Evolutionary conservation across 2,888 invertebrate genomes (phyloP).

Genomic region (Lithophane ornitopus): DNA sequence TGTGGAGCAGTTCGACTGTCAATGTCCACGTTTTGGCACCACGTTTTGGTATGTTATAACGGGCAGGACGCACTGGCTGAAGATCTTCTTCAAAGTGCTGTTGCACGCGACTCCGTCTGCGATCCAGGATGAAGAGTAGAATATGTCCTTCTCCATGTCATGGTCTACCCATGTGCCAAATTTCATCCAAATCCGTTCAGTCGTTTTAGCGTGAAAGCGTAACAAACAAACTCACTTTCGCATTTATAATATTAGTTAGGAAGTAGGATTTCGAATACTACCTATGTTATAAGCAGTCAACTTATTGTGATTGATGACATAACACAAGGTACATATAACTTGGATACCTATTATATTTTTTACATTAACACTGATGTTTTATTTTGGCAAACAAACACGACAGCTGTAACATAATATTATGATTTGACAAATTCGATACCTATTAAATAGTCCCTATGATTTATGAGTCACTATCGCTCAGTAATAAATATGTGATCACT

Average conservation of each 20-base stretch:
- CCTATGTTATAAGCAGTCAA: not conserved
- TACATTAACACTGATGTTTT: slow-evolving; percentile 6
- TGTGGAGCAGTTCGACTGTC: not conserved
- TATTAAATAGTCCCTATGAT: slow-evolving; percentile 40
- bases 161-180: too few relatives aligned
- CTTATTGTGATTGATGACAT: slow-evolving; percentile 23
- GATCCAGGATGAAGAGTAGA: too few relatives aligned
- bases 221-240: too few relatives aligned
- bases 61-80: not conserved
- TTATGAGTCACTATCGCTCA: slow-evolving; percentile 35
- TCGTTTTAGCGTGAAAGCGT: too few relatives aligned
- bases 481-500: slow-evolving; percentile 33
- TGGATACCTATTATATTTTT: not conserved
- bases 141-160: too few relatives aligned
- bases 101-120: too few relatives aligned
- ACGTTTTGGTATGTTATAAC: too few relatives aligned
- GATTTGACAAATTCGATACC: slow-evolving; percentile 50
- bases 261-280: not conserved
- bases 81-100: too few relatives aligned
- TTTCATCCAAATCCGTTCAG: too few relatives aligned
- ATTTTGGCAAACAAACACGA: slow-evolving; percentile 26
- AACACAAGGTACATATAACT: not conserved
- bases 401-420: slow-evolving; percentile 25
- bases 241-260: too few relatives aligned
- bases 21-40: not conserved